A percentile compares a stretch with the other conserved stretches of the same genome.
phyloP scores from a whole-genome alignment of 2,888 invertebrate genomes.

The Tachina fera region DNA sequence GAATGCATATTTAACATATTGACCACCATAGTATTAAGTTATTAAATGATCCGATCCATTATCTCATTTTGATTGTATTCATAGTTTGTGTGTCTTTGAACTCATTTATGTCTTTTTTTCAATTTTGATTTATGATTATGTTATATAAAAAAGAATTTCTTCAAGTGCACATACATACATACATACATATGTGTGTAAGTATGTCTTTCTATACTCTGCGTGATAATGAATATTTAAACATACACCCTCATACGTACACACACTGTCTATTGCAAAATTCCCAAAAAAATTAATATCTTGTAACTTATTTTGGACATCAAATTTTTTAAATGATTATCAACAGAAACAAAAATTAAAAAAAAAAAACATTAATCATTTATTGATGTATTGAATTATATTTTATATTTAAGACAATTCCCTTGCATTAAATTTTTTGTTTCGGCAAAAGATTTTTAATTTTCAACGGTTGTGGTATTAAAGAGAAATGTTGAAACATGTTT shows the following conservation, averaged over 20 bases:
- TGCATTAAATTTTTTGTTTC: not conserved
- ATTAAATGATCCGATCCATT: too few species aligned
- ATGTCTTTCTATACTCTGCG: not conserved
- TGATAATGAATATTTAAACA: not conserved
- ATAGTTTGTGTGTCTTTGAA: too few species aligned
- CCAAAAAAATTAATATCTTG: not conserved
- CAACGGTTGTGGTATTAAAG: conserved; percentile 19
- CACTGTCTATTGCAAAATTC: conserved; percentile 40
- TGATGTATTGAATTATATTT: conserved; percentile 49
- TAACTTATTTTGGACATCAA: not conserved
- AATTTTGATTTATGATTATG: conserved; percentile 51
- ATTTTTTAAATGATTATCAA: not conserved
- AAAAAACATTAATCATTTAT: conserved; percentile 64
- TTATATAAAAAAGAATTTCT: conserved; percentile 35
- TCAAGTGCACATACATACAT: conserved; percentile 4
- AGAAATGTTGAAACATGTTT: conserved; percentile 17
- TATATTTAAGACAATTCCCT: conserved; percentile 12
- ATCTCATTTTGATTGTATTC: too few species aligned
- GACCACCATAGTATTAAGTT: too few species aligned
- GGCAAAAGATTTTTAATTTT: conserved; percentile 24
- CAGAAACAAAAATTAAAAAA: conserved; percentile 35
- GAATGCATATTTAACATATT: too few species aligned
- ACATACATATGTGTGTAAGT: too few species aligned
- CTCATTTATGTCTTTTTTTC: too few species aligned
- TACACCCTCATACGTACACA: not conserved